These are phyloP conservation scores for Sitodiplosis mosellana DNA, from an alignment of 1,140 invertebrate species.

Conservation along the genomic window DNA sequence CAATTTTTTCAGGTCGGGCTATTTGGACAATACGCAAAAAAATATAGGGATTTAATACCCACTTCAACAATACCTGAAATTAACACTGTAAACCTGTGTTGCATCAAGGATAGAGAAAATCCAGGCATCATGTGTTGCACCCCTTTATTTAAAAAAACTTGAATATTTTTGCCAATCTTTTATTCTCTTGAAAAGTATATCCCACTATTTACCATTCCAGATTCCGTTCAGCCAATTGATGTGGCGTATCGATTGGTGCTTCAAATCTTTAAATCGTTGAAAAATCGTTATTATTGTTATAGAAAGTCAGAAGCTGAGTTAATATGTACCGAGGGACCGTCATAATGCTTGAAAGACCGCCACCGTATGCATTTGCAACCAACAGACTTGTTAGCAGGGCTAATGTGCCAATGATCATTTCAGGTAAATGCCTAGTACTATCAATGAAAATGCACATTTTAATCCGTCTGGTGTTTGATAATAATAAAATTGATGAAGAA, in stretches of 20 bases:
- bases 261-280: slow-evolving; percentile 16
- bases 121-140: slow-evolving; percentile 35
- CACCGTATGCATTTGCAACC: slow-evolving; percentile 30
- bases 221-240: slow-evolving; percentile 29
- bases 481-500: too few species aligned
- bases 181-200: too few species aligned
- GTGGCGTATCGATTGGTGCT: slow-evolving; percentile 28
- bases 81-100: too few species aligned
- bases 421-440: background rate
- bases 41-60: too few species aligned
- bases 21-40: background rate
- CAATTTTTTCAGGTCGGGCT: slow-evolving; percentile 25
- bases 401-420: slow-evolving; percentile 12
- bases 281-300: background rate
- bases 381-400: slow-evolving; percentile 28
- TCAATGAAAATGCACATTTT: too few species aligned
- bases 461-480: too few species aligned
- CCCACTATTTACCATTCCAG: too few species aligned
- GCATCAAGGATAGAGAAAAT: slow-evolving; percentile 30
- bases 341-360: slow-evolving; percentile 31
- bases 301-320: background rate
- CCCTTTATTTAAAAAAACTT: too few species aligned
- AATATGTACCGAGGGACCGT: slow-evolving; percentile 30
- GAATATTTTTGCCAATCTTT: too few species aligned
- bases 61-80: too few species aligned